Conservation (phyloP, 1,140 invertebrate genomes). For the Drosophila orena region DNA sequence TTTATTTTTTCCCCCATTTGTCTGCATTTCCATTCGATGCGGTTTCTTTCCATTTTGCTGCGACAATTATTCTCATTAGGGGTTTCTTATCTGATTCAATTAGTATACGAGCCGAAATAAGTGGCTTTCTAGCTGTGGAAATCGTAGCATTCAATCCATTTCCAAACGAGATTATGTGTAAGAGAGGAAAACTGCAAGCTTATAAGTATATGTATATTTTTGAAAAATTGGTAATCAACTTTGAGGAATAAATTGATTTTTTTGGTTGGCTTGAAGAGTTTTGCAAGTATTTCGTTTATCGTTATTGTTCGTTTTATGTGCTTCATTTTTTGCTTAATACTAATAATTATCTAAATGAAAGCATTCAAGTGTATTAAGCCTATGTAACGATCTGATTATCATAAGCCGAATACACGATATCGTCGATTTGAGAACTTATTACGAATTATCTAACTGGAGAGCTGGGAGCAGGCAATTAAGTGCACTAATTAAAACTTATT, state of each 20-base stretch:
- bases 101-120: background rate
- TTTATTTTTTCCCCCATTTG: constrained; percentile 39
- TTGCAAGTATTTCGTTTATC: too few species aligned
- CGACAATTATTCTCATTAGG: constrained; percentile 14
- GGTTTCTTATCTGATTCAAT: constrained; percentile 15
- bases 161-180: too few species aligned
- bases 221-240: too few species aligned
- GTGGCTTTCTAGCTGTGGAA: background rate
- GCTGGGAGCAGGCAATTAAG: constrained; percentile 28
- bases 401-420: constrained; percentile 8
- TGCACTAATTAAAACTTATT: constrained; percentile 46
- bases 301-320: background rate
- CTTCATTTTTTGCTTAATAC: background rate
- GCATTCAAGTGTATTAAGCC: background rate
- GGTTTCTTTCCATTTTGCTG: constrained; percentile 15
- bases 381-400: constrained; percentile 36
- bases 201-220: too few species aligned
- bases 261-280: background rate
- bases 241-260: too few species aligned
- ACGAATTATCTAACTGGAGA: background rate
- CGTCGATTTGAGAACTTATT: background rate
- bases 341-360: background rate
- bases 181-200: too few species aligned
- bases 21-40: constrained; percentile 24
- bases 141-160: background rate